Percentiles rank a stretch among this genome's conserved stretches.
These are phyloP conservation scores for Dicrurus megarhynchus DNA, from an alignment of 2,113 vertebrate genomes.

Conservation along the genomic window DNA sequence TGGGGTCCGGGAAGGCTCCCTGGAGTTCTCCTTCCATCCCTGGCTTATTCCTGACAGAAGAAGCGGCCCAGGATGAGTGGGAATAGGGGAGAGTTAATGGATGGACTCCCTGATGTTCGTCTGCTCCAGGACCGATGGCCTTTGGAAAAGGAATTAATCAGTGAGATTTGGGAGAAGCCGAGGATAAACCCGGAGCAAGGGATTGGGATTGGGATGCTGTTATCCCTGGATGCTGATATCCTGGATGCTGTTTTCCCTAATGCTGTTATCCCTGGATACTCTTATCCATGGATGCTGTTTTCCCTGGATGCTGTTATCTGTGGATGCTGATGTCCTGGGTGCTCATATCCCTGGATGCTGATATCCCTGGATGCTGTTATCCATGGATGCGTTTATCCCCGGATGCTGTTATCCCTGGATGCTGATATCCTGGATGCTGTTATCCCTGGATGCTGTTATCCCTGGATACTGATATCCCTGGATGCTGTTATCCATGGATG, in stretches of 20 bases:
- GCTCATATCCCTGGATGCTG: too few species aligned
- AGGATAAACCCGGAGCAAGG: background rate
- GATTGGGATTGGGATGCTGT: background rate
- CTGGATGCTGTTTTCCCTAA: too few species aligned
- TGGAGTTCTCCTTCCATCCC: background rate
- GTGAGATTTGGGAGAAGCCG: background rate
- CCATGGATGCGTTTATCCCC: too few species aligned
- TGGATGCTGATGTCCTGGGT: background rate
- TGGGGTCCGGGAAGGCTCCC: background rate
- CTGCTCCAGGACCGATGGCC: background rate
- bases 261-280: too few species aligned
- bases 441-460: too few species aligned
- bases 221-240: background rate
- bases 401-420: too few species aligned
- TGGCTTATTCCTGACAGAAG: too few species aligned
- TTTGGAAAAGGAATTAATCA: background rate
- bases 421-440: background rate
- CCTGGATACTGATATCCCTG: too few species aligned
- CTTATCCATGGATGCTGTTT: too few species aligned
- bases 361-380: background rate
- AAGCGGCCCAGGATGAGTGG: background rate
- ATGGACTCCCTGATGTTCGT: background rate
- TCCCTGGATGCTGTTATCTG: too few species aligned
- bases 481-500: too few species aligned
- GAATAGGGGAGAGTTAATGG: background rate